Evolutionary conservation across 2,797 vertebrate species (phyloP).

Genomic region (Phrynocephalus guinanensis): DNA sequence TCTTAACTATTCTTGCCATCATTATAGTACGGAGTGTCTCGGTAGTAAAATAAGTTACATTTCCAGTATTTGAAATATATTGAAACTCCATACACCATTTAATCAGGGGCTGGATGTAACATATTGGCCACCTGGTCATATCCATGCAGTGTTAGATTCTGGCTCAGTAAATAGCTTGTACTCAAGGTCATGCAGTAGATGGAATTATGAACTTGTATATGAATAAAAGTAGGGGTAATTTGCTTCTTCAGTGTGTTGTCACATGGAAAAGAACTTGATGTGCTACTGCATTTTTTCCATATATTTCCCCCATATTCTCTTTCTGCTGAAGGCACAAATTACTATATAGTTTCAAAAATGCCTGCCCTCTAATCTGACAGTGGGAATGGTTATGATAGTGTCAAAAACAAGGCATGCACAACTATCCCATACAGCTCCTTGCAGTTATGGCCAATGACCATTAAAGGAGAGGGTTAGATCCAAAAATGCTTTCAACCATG

Average conservation of each 20-base stretch:
- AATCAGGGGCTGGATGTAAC: neutral
- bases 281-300: neutral
- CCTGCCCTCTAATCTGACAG: neutral
- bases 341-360: neutral
- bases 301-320: too few relatives aligned
- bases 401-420: neutral
- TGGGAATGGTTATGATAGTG: neutral
- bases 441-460: slow-evolving; percentile 34
- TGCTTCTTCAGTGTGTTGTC: neutral
- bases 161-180: neutral
- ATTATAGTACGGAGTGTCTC: neutral
- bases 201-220: neutral
- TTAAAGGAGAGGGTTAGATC: slow-evolving; percentile 20
- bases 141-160: neutral
- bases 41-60: neutral
- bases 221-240: neutral
- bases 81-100: neutral
- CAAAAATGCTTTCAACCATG: neutral
- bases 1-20: neutral
- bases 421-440: neutral
- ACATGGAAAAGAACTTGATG: neutral
- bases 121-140: neutral
- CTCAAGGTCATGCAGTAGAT: too few relatives aligned
- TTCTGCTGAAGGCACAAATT: neutral
- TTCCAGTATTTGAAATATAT: neutral